These are phyloP conservation scores for Myiothlypis coronata DNA, from an alignment of 2,797 vertebrate genomes.

Conservation along the genomic window DNA sequence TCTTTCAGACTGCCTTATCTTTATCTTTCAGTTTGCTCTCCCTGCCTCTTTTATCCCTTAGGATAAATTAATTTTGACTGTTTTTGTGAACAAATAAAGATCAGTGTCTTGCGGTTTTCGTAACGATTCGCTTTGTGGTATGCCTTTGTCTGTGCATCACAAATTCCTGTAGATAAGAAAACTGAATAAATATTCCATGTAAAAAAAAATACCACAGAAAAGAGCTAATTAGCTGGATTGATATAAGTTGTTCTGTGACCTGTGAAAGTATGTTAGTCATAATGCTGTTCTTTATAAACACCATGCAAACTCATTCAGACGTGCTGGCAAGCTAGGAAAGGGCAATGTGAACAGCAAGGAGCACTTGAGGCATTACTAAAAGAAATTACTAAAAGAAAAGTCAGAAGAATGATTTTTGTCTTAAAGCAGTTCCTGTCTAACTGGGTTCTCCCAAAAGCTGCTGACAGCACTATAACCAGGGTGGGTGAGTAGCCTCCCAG, in stretches of 20 bases:
- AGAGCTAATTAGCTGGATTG: conserved; percentile 29
- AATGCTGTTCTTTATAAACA: conserved; percentile 19
- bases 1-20: conserved; percentile 19
- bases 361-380: neutral
- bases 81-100: conserved; percentile 38
- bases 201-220: conserved; percentile 10
- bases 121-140: neutral
- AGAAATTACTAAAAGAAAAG: neutral
- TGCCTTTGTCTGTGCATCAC: conserved; percentile 23
- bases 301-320: conserved; percentile 2
- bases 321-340: neutral
- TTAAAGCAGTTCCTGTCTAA: neutral
- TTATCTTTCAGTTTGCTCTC: neutral
- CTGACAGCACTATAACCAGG: neutral
- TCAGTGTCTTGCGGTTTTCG: conserved; percentile 17
- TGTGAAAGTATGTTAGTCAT: conserved; percentile 11
- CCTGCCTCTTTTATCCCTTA: neutral
- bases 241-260: conserved; percentile 30
- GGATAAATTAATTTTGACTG: conserved; percentile 16
- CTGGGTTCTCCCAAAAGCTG: neutral
- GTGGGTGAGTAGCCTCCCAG: neutral
- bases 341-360: neutral
- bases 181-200: neutral
- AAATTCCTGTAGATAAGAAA: conserved; percentile 42
- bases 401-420: neutral